phyloP scores from a whole-genome alignment of 1,140 invertebrate species.

The Drosophila fuyamai region DNA sequence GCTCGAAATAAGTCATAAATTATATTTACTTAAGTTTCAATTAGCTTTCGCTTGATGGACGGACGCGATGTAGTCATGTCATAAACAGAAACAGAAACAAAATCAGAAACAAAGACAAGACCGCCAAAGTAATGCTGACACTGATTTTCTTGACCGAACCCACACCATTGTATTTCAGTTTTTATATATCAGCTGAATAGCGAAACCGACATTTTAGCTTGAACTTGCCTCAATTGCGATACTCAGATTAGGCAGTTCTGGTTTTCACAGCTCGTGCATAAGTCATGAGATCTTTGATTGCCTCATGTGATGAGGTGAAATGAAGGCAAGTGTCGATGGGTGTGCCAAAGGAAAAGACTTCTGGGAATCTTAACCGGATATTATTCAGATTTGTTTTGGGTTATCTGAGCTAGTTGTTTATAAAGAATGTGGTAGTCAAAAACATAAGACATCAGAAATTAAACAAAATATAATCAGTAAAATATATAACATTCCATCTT shows the following conservation, averaged over 20 bases:
- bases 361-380: slow-evolving; percentile 3
- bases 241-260: slow-evolving; percentile 26
- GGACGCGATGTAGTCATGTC: slow-evolving; percentile 19
- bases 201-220: slow-evolving; percentile 29
- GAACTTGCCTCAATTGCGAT: slow-evolving; percentile 46
- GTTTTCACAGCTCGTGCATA: slow-evolving; percentile 19
- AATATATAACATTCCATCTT: too few species aligned
- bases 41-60: slow-evolving; percentile 32
- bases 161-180: slow-evolving; percentile 4
- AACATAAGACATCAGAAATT: too few species aligned
- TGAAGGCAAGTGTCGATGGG: slow-evolving; percentile 2
- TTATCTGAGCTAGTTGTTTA: not conserved
- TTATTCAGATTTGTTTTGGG: not conserved
- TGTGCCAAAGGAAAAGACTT: slow-evolving; percentile 3
- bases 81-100: slow-evolving; percentile 45
- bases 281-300: slow-evolving; percentile 38
- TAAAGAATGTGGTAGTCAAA: too few species aligned
- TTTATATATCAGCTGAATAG: not conserved
- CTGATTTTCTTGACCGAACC: slow-evolving; percentile 42
- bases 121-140: slow-evolving; percentile 55
- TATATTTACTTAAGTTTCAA: slow-evolving; percentile 76
- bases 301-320: slow-evolving; percentile 20
- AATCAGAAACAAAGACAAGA: slow-evolving; percentile 48
- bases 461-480: too few species aligned
- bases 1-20: slow-evolving; percentile 63